Evolutionary conservation across 2,113 vertebrate species (phyloP).

Genomic region (Eonycteris spelaea): DNA sequence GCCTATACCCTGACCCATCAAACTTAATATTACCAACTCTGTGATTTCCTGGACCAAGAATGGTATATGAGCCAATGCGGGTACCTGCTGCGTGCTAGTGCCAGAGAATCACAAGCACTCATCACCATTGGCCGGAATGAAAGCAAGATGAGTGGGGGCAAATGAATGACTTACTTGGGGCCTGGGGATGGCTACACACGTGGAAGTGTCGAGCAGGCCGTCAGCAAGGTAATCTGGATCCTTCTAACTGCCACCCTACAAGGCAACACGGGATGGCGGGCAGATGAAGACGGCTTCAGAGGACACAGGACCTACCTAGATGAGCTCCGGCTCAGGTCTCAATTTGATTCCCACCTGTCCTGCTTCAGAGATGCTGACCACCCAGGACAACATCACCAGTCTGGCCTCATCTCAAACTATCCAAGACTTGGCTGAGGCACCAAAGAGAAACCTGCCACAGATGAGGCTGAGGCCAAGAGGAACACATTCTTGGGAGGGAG

Average conservation of each 20-base stretch:
- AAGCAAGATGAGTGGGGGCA: background rate
- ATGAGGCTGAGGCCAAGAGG: background rate
- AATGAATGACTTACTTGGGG: background rate
- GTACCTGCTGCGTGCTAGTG: background rate
- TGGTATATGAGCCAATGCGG: background rate
- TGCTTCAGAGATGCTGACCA: fast-evolving
- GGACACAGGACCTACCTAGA: fast-evolving
- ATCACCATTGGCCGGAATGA: background rate
- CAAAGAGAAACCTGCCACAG: background rate
- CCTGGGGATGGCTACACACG: background rate
- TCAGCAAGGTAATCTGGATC: background rate
- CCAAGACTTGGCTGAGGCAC: background rate
- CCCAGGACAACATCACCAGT: background rate
- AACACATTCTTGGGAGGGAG: background rate
- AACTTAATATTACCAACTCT: background rate
- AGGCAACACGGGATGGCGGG: background rate
- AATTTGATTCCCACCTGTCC: fast-evolving
- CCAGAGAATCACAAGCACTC: background rate
- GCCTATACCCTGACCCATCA: background rate
- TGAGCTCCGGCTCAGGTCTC: background rate
- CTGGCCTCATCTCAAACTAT: background rate
- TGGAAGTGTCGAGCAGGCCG: background rate
- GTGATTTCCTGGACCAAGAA: background rate
- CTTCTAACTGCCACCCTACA: background rate
- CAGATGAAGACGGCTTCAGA: background rate